Evolutionary conservation across 2,888 invertebrate species (phyloP), one percentile per base, ranked within the genome.

Genomic region (Gortyna flavago): DNA sequence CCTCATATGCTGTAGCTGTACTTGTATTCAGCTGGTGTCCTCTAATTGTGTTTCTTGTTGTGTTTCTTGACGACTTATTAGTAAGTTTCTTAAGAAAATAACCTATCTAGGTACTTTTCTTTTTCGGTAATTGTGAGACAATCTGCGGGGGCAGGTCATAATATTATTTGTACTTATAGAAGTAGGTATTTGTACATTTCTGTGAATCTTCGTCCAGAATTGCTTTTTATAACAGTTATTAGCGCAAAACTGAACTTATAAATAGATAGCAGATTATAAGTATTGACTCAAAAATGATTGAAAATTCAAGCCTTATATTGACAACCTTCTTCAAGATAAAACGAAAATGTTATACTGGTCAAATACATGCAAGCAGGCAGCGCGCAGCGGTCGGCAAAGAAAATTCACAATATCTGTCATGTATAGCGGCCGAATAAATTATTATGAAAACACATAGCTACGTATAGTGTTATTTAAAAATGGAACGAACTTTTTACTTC

Each of bases 61-160:
- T n/a, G n/a, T n/a, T n/a, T n/a, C n/a, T n/a, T 71, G 38, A 29
- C 35, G 8, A 81, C 62, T 77, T 77, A 35, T 54, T 21, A 38
- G 62, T 8, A 72, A 81, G 44, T 81, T 81, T 67, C 59, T 57
- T 29, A 64, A 51, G 29, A 59, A 48, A 75, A 71, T 51, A 35
- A 29, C n/a, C 57, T 11, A 51, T 68, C 35, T 35, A 35, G 35
- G 35, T 64, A 59, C 41, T 76, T 72, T 68, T 62, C 32, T 75
- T 51, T 32, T 44, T 4, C 25, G 38, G 18, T 32, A 7, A 62
- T 48, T 57, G 16, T 9, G 32, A 44, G 59, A 48, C 6, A 54
- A 81, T 62, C 66, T 81, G 32, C 9, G 25, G 32, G 35, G 54
- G 3, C 25, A 38, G 65, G 59, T 41, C 80, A 79, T 75, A 61